phyloP scores from a whole-genome alignment of 2,113 vertebrate genomes.

The Australoheros scitulus region DNA sequence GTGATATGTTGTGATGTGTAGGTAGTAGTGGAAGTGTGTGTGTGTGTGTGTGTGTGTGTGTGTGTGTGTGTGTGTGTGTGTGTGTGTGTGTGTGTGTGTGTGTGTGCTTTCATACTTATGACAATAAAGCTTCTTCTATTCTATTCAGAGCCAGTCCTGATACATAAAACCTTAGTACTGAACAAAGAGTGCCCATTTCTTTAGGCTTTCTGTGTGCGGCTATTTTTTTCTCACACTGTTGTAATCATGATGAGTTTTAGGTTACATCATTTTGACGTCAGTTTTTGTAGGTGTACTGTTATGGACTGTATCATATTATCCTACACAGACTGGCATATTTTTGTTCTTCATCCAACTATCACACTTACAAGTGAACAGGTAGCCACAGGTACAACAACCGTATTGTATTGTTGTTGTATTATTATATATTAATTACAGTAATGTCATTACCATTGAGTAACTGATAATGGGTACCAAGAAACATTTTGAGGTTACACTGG shows the following conservation, averaged over 20 bases:
- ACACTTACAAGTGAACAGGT: not conserved
- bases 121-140: too few species aligned
- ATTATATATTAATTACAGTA: not conserved
- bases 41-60: too few species aligned
- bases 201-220: not conserved
- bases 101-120: too few species aligned
- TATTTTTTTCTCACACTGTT: not conserved
- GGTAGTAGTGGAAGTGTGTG: too few species aligned
- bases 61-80: too few species aligned
- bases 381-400: too few species aligned
- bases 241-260: not conserved
- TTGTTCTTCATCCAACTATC: not conserved
- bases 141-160: not conserved
- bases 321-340: not conserved
- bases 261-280: not conserved
- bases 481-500: not conserved
- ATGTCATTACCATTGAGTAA: not conserved
- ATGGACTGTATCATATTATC: not conserved
- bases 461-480: too few species aligned
- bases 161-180: not conserved
- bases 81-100: too few species aligned
- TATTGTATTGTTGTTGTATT: not conserved
- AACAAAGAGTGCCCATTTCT: not conserved
- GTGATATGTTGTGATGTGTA: too few species aligned
- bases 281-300: too few species aligned